Base-by-base conservation (phyloP, 2,888 invertebrate genomes). In the Drosophila tripunctata region DNA sequence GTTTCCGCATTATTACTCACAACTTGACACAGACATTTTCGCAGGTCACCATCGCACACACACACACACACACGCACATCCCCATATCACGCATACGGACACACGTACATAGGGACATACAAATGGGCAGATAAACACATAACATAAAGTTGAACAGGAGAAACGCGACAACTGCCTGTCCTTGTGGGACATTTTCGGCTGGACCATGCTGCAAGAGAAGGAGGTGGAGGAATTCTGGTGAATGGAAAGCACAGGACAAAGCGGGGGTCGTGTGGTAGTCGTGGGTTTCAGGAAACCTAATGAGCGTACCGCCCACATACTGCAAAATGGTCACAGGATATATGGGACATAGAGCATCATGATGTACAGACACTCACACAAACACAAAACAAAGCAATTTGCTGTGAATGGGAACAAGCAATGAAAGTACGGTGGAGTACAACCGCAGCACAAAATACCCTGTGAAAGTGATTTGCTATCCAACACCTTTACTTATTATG, bases 1-100 rank as follows among this genome's bases (percentile, higher is more conserved):
- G 50, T 79, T 82, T 75, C 76, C 73, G 79, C 73, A 76, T 82
- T 85, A 85, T 81, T 85, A 79, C 86, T 85, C 83, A 85, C 86
- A 82, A 78, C 76, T 81, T 81, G 79, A 85, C 83, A 82, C 68
- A 68, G 73, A 58, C 86, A 73, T 75, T 84, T 78, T 72, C 78
- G 75, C 78, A 65, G 79, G 81, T 68, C 74, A 68, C 56, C 43
- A 57, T 41, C 45, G 51, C 31, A 40, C 38, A 47, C 43, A 45
- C 71, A 51, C 52, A 40, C 60, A 24, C 47, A 40, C 30, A 24
- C 40, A 6, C 35, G 7, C 38, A 17, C 40, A 36, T 21, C 47
- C 22, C 33, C 51, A 10, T 24, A 50, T n/a, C 30, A 14, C 35
- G 7, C 48, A 38, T 41, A 22, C 33, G 38, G 30, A 27, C 21